phyloP scores from a whole-genome alignment of 2,113 vertebrate species.

The Cheilinus undulatus region DNA sequence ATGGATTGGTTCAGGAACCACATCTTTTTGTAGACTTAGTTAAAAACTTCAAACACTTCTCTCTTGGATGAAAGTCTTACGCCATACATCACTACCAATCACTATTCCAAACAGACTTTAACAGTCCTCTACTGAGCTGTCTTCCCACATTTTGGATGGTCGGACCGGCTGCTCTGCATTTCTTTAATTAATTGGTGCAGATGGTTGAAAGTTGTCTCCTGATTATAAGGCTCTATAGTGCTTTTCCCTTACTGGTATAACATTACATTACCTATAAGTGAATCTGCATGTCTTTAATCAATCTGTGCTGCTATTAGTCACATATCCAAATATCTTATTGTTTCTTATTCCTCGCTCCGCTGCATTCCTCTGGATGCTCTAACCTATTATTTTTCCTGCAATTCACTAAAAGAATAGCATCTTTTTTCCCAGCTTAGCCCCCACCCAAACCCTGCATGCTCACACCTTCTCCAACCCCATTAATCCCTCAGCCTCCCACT shows the following conservation, averaged over 20 bases:
- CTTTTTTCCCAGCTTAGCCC: slow-evolving; percentile 51
- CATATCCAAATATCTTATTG: slow-evolving; percentile 14
- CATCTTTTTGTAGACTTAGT: no score
- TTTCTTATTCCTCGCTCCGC: slow-evolving; percentile 15
- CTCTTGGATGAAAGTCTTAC: no score
- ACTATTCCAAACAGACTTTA: no score
- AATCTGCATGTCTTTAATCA: not conserved
- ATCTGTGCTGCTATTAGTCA: not conserved
- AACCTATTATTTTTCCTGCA: slow-evolving; percentile 54
- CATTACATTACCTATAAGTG: no score
- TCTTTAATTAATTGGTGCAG: not conserved
- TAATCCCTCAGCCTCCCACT: slow-evolving; percentile 74
- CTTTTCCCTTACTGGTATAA: no score
- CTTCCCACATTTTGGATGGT: no score
- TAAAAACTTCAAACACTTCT: no score
- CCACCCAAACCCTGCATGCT: slow-evolving; percentile 41
- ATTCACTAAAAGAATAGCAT: slow-evolving; percentile 54
- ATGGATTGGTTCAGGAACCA: no score
- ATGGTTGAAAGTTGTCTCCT: not conserved
- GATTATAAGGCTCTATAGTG: not conserved
- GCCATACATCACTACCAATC: no score
- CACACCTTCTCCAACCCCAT: slow-evolving; percentile 70
- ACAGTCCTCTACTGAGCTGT: no score
- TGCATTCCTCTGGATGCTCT: slow-evolving; percentile 40
- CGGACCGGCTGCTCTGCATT: no score